Evolutionary conservation across 1,140 invertebrate species (phyloP).

Genomic region (Macrobrachium nipponense): DNA sequence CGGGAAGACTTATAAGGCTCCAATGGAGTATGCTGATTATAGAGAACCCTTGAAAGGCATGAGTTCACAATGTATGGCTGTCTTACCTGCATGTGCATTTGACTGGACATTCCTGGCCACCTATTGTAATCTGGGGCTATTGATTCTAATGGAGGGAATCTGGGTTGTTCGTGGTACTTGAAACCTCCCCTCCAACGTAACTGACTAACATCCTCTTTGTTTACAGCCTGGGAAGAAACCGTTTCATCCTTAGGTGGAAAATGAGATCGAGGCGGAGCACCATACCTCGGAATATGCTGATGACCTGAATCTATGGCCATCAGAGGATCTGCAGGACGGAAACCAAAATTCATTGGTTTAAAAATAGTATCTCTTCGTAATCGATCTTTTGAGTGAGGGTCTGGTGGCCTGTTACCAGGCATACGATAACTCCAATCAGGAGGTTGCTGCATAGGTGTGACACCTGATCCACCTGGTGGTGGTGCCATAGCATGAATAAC

Average conservation of each 20-base stretch:
- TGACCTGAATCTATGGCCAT: conserved; percentile 3
- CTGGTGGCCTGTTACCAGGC: neutral
- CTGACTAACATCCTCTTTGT: conserved; percentile 28
- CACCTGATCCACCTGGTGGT: conserved; percentile 28
- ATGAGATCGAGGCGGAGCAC: neutral
- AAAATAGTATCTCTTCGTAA: conserved; percentile 22
- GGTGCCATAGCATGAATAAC: conserved; percentile 21
- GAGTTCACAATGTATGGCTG: neutral
- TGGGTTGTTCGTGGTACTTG: no score
- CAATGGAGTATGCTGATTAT: neutral
- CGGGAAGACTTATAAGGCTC: no score
- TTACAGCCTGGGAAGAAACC: neutral
- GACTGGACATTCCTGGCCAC: conserved; percentile 29
- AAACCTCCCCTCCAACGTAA: neutral
- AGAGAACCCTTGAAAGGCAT: conserved; percentile 10
- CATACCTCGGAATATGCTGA: conserved; percentile 14
- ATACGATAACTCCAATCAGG: conserved; percentile 26
- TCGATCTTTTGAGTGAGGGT: neutral
- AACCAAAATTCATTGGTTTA: conserved; percentile 14
- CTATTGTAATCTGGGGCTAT: conserved; percentile 14
- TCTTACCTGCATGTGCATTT: conserved; percentile 23
- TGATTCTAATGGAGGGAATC: no score
- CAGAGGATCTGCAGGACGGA: conserved; percentile 22
- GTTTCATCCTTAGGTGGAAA: conserved; percentile 11
- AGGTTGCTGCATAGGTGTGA: conserved; percentile 1